Percentiles rank a stretch among this genome's conserved stretches.
Evolutionary conservation across 2,888 invertebrate species (phyloP).

Genomic region (Ochropacha duplaris): DNA sequence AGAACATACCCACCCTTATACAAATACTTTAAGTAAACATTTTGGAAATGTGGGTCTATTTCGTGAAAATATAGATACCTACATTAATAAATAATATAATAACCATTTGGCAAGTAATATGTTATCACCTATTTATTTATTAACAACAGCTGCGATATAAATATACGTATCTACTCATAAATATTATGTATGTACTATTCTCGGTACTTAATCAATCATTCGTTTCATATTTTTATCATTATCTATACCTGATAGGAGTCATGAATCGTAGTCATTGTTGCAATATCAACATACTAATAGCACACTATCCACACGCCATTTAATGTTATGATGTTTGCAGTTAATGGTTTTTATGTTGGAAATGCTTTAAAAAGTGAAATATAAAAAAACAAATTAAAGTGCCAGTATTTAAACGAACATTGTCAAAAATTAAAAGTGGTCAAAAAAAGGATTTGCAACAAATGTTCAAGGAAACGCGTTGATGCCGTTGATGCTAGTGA

Average conservation of each 20-base stretch:
- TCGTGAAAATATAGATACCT: no score
- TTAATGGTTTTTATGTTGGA: not conserved
- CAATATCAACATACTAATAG: slow-evolving; percentile 17
- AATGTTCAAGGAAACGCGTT: slow-evolving; percentile 15
- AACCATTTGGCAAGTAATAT: no score
- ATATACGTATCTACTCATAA: slow-evolving; percentile 29
- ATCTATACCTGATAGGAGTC: slow-evolving; percentile 41
- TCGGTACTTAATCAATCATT: slow-evolving; percentile 49
- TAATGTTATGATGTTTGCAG: not conserved
- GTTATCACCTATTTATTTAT: slow-evolving; percentile 8
- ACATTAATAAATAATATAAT: no score
- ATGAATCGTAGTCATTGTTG: slow-evolving; percentile 59
- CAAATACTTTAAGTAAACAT: no score
- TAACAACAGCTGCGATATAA: slow-evolving; percentile 11
- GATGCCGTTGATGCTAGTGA: slow-evolving; percentile 12
- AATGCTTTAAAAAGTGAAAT: not conserved
- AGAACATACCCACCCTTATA: no score
- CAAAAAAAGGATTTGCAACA: slow-evolving; percentile 7
- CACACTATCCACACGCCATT: slow-evolving; percentile 3
- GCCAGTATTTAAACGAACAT: not conserved
- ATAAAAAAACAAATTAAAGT: not conserved
- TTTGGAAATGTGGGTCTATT: no score
- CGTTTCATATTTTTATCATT: slow-evolving; percentile 54
- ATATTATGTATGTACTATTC: slow-evolving; percentile 33
- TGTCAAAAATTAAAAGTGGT: no score